Percentiles rank a stretch among this genome's conserved stretches.
These are phyloP conservation scores for Phymanthus crucifer DNA, from an alignment of 92 coral and sea anemone species.

Conservation along the genomic window DNA sequence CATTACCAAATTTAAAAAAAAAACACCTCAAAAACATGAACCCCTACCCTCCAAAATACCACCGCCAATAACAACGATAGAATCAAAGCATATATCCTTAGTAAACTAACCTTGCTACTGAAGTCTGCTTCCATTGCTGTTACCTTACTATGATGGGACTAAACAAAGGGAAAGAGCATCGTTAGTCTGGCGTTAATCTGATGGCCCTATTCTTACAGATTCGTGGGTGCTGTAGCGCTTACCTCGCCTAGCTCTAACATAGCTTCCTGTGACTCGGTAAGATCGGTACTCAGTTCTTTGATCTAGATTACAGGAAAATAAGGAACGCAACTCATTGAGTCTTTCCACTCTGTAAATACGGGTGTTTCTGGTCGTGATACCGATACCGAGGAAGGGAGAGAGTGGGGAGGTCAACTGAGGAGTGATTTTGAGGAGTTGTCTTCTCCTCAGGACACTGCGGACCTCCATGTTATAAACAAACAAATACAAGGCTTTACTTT, in stretches of 20 bases:
- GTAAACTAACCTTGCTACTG: slow-evolving; percentile 46
- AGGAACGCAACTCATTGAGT: neutral
- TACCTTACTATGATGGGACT: slow-evolving; percentile 68
- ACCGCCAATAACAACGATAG: neutral
- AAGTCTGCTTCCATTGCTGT: slow-evolving; percentile 54
- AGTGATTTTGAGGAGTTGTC: neutral
- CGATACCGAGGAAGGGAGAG: too few species aligned
- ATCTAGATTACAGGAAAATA: slow-evolving; percentile 30
- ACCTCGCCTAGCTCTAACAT: slow-evolving; percentile 82
- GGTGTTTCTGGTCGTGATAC: too few species aligned
- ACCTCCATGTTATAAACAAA: neutral
- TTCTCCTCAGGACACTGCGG: too few species aligned
- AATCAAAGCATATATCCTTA: neutral
- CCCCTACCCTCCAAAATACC: neutral
- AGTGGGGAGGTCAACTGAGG: too few species aligned
- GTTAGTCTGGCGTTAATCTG: neutral
- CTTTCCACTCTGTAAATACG: too few species aligned
- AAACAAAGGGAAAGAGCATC: neutral
- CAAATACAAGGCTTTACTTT: slow-evolving; percentile 29
- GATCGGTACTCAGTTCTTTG: slow-evolving; percentile 62
- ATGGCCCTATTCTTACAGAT: too few species aligned
- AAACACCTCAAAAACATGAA: too few species aligned
- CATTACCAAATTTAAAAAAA: neutral
- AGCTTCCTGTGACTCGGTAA: slow-evolving; percentile 49
- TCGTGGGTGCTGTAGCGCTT: neutral